phyloP scores from a whole-genome alignment of 2,888 invertebrate species.

The Dolomedes plantarius region DNA sequence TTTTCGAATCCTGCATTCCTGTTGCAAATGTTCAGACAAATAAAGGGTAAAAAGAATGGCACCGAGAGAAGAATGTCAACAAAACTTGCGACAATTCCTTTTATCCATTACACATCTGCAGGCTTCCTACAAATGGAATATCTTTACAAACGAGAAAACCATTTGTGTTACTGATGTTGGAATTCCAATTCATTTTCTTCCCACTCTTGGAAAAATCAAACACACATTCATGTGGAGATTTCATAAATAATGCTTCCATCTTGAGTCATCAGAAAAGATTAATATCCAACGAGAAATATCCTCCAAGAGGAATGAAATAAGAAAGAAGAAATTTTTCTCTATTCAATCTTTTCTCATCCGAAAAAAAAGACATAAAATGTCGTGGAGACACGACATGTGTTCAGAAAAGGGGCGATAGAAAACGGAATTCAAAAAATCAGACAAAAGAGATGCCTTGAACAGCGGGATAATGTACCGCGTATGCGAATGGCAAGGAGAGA shows the following conservation, averaged over 20 bases:
- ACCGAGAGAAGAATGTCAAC: not conserved
- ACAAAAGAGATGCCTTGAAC: no score
- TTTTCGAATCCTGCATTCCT: no score
- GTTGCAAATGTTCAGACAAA: no score
- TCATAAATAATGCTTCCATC: conserved; percentile 55
- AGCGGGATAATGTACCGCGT: no score
- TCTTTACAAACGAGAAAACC: conserved; percentile 3
- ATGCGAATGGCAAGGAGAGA: no score
- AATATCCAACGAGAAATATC: not conserved
- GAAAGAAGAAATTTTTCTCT: not conserved
- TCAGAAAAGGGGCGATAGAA: no score
- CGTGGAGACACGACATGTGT: no score
- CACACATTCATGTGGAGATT: conserved; percentile 30
- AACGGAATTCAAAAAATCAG: no score
- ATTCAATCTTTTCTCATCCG: conserved; percentile 41
- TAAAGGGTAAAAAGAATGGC: no score
- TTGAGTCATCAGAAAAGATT: conserved; percentile 51
- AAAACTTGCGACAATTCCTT: not conserved
- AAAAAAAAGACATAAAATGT: not conserved
- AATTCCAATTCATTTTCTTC: conserved; percentile 8
- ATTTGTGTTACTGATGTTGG: not conserved
- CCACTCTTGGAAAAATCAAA: not conserved
- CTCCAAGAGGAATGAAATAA: not conserved
- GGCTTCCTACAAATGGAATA: not conserved
- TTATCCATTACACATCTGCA: not conserved